Evolutionary conservation across 2,113 vertebrate genomes (phyloP).

Genomic region (Triplophysa tibetana): DNA sequence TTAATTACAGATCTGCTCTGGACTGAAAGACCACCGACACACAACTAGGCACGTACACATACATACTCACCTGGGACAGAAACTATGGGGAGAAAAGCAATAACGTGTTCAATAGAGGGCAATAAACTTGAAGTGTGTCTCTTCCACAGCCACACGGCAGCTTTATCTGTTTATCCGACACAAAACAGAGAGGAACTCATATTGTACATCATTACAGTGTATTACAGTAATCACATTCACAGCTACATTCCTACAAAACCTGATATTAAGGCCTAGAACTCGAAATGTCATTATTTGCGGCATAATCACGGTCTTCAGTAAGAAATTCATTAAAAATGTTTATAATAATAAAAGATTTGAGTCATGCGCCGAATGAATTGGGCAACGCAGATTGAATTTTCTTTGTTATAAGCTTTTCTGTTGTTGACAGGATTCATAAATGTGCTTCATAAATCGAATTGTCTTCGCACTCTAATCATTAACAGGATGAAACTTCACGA

Average conservation of each 20-base stretch:
- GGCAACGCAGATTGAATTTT: conserved; percentile 50
- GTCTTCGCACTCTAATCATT: conserved; percentile 5
- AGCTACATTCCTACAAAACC: conserved; percentile 35
- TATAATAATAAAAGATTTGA: conserved; percentile 57
- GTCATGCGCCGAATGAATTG: conserved; percentile 24
- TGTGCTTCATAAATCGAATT: conserved; percentile 44
- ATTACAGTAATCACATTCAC: conserved; percentile 69
- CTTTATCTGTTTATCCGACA: conserved; percentile 73
- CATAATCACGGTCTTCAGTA: conserved; percentile 72
- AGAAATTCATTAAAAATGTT: conserved; percentile 73
- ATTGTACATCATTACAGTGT: conserved; percentile 61
- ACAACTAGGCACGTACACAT: conserved; percentile 17
- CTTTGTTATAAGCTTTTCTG: conserved; percentile 37
- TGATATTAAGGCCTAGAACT: conserved; percentile 49
- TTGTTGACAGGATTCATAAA: conserved; percentile 46
- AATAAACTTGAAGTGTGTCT: conserved; percentile 73
- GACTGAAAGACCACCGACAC: conserved; percentile 22
- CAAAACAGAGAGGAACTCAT: conserved; percentile 68
- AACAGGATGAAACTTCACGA: background rate
- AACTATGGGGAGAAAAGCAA: conserved; percentile 64
- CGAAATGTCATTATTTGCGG: conserved; percentile 60
- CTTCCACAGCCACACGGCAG: conserved; percentile 58
- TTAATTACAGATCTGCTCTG: conserved; percentile 58
- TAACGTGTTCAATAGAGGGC: conserved; percentile 71
- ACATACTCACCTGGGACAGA: conserved; percentile 64